A percentile compares a stretch with the other conserved stretches of the same genome.
phyloP scores from a whole-genome alignment of 2,797 vertebrate genomes.

The Lagorchestes hirsutus region DNA sequence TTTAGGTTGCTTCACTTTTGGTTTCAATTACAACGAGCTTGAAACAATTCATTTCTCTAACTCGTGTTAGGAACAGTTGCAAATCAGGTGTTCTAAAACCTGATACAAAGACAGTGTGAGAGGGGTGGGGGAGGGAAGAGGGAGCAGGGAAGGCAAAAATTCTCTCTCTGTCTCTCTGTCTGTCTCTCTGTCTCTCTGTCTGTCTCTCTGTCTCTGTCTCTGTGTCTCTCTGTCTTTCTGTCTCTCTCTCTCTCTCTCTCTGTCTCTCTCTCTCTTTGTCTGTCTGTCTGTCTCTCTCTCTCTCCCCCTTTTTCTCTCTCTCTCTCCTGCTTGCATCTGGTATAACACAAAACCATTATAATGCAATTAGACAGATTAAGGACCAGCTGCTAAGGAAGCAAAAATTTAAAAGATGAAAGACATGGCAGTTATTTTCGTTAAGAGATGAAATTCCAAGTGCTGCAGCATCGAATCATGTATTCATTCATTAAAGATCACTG shows the following conservation, averaged over 20 bases:
- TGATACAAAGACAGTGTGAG: constrained; percentile 65
- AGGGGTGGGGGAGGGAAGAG: not conserved
- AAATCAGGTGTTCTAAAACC: constrained; percentile 75
- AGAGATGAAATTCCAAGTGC: constrained; percentile 77
- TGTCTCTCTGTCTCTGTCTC: not conserved
- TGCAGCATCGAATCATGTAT: constrained; percentile 63
- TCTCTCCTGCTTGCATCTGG: constrained; percentile 80
- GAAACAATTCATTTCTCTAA: constrained; percentile 2
- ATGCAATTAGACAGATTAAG: constrained; percentile 82
- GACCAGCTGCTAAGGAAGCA: constrained; percentile 83
- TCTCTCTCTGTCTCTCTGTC: too few species aligned
- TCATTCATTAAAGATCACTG: constrained; percentile 51
- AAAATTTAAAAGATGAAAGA: constrained; percentile 81
- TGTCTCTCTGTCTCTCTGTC: too few species aligned
- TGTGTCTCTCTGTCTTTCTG: too few species aligned
- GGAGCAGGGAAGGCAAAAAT: not conserved
- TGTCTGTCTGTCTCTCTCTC: too few species aligned
- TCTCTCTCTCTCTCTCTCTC: too few species aligned
- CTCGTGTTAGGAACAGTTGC: constrained; percentile 50
- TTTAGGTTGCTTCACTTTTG: constrained; percentile 25
- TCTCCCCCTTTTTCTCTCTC: too few species aligned
- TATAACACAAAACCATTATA: constrained; percentile 83
- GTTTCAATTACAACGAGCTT: constrained; percentile 49
- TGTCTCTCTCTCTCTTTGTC: too few species aligned
- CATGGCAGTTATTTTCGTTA: constrained; percentile 71